These are phyloP conservation scores for Semibalanus balanoides DNA, from an alignment of 1,140 invertebrate species.

Conservation along the genomic window DNA sequence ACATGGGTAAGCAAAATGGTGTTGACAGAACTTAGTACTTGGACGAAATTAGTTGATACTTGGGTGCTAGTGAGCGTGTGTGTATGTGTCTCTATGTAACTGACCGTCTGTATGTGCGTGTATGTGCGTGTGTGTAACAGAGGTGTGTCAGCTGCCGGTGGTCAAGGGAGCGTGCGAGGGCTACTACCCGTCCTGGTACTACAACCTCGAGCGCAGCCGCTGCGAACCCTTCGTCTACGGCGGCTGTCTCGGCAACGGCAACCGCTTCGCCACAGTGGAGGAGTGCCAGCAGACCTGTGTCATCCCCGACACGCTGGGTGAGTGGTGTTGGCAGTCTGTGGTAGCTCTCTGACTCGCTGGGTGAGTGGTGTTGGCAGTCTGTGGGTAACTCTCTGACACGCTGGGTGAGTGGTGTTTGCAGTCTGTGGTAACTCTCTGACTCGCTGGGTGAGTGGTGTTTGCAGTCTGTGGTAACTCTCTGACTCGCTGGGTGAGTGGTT, in stretches of 20 bases:
- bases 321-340: not conserved
- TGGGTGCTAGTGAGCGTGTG: too few species aligned
- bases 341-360: not conserved
- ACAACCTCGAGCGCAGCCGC: constrained; percentile 50
- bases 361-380: not conserved
- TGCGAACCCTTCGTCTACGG: constrained; percentile 64
- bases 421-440: not conserved
- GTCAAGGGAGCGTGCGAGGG: constrained; percentile 67
- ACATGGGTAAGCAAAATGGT: too few species aligned
- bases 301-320: constrained; percentile 20
- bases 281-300: constrained; percentile 63
- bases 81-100: too few species aligned
- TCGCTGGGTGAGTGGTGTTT: not conserved
- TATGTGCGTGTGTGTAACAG: constrained; percentile 30
- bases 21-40: too few species aligned
- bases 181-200: constrained; percentile 69
- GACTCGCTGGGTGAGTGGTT: too few species aligned
- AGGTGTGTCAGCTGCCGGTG: constrained; percentile 67
- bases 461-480: too few species aligned
- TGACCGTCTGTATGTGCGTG: too few species aligned
- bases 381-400: not conserved
- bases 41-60: too few species aligned
- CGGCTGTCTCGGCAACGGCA: constrained; percentile 56
- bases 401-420: not conserved
- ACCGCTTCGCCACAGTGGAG: constrained; percentile 67